A percentile compares a stretch with the other conserved stretches of the same genome.
These are phyloP conservation scores for Augochlorella aurata DNA, from an alignment of 2,888 invertebrate species.

Conservation along the genomic window DNA sequence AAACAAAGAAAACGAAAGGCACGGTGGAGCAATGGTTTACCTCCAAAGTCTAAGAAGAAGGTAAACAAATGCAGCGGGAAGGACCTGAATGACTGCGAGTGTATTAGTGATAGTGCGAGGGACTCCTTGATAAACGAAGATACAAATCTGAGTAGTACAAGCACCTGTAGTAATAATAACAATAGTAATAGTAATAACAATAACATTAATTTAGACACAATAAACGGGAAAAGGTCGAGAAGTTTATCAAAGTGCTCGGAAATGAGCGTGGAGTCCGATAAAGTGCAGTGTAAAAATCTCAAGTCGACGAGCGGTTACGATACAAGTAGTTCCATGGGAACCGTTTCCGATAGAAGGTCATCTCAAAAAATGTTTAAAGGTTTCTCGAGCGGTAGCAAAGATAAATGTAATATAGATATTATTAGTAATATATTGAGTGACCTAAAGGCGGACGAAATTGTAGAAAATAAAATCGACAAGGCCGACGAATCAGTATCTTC, in stretches of 20 bases:
- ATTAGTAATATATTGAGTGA: constrained; percentile 60
- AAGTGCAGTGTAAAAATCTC: constrained; percentile 49
- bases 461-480: constrained; percentile 11
- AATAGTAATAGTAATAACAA: constrained; percentile 66
- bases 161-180: constrained; percentile 66
- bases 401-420: constrained; percentile 52
- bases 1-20: constrained; percentile 65
- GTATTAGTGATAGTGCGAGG: constrained; percentile 53
- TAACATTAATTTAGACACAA: constrained; percentile 51
- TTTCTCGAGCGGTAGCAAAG: constrained; percentile 54
- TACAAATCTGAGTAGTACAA: constrained; percentile 63
- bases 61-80: constrained; percentile 54
- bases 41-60: constrained; percentile 59
- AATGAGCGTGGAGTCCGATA: constrained; percentile 44
- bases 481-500: background rate
- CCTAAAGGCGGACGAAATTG: constrained; percentile 48
- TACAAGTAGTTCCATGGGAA: constrained; percentile 60
- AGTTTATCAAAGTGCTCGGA: constrained; percentile 70
- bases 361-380: constrained; percentile 65
- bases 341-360: constrained; percentile 35
- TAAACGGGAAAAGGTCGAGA: constrained; percentile 52
- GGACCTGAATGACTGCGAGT: constrained; percentile 43
- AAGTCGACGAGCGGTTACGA: constrained; percentile 71
- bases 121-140: constrained; percentile 63
- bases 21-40: constrained; percentile 73